A percentile compares a stretch with the other conserved stretches of the same genome.
These are phyloP conservation scores for Dolichoris vasculosae DNA, from an alignment of 1,140 invertebrate species.

Conservation along the genomic window DNA sequence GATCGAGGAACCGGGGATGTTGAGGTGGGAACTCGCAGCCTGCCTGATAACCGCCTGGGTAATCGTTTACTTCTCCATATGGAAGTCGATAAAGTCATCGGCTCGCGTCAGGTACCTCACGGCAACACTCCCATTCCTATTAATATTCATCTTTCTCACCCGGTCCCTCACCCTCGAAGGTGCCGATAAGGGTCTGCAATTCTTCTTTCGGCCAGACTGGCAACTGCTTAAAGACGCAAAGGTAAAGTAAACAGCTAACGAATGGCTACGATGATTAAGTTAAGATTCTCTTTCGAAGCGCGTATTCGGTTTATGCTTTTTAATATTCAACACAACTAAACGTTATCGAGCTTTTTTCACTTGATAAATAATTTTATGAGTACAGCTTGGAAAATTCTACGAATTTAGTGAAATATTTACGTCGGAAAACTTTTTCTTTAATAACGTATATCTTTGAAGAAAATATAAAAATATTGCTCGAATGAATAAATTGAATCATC, in stretches of 20 bases:
- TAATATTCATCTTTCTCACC: slow-evolving; percentile 87
- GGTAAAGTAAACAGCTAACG: slow-evolving; percentile 67
- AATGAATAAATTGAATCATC: too few species aligned
- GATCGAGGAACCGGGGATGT: slow-evolving; percentile 85
- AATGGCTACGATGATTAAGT: not conserved
- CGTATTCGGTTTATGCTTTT: too few species aligned
- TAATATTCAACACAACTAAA: too few species aligned
- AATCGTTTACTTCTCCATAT: slow-evolving; percentile 93
- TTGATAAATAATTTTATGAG: too few species aligned
- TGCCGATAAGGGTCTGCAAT: slow-evolving; percentile 84
- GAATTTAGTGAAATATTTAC: too few species aligned
- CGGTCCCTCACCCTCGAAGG: slow-evolving; percentile 88
- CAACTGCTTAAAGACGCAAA: slow-evolving; percentile 87
- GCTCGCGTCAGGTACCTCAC: slow-evolving; percentile 90
- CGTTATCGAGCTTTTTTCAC: too few species aligned
- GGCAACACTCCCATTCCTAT: slow-evolving; percentile 87
- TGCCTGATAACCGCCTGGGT: slow-evolving; percentile 92
- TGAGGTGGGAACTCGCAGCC: slow-evolving; percentile 90
- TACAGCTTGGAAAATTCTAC: too few species aligned
- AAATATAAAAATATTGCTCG: too few species aligned
- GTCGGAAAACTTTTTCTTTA: too few species aligned
- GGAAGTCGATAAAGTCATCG: slow-evolving; percentile 92
- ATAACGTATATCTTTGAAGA: too few species aligned
- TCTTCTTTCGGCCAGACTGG: slow-evolving; percentile 93
- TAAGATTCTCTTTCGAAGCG: not conserved